Evolutionary conservation across 2,113 vertebrate species (phyloP), one percentile per base, ranked within the genome.

Genomic region (Sciurus niger): DNA sequence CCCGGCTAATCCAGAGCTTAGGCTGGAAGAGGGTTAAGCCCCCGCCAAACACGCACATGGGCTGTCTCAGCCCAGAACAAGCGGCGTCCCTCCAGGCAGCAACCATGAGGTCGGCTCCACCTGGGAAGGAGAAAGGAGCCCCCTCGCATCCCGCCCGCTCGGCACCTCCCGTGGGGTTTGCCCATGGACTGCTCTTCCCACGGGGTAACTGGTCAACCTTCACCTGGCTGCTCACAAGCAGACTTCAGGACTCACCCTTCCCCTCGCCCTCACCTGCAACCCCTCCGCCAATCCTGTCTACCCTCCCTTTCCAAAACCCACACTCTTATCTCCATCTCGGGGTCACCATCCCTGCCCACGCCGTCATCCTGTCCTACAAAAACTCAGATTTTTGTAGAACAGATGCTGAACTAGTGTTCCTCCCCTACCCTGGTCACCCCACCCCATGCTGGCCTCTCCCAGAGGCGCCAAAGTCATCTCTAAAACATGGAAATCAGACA

Each of bases 1-100:
- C 18, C n/a, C 63, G 0, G 16, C 86, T 98, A 97, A 98, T 97
- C 96, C 92, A 96, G 95, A 51, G 4, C 98, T 97, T 97, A 70
- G 18, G 96, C 90, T 92, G 8, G 0, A 94, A 93, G 92, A 96
- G 74, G 97, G 97, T 95, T 98, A 98, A 96, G 70, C 96, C 72
- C 94, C 95, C 88, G 87, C 97, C 96, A 98, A 96, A 97, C 79
- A 73, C 48, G 87, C 17, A 18, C 97, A 97, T 94, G 95, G 84
- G 97, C 97, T 96, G 97, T 97, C 92, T 93, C 68, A n/a, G 83
- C 40, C 60, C 76, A 76, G 84, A 90, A 25, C 48, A 24, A 40
- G 55, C 48, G 0, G 9, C 37, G 58, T 53, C 90, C 95, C 92
- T 82, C 74, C 68, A 93, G 8, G 43, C 89, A 97, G 97, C 97